Percentiles rank a stretch among this genome's conserved stretches.
Conservation (phyloP, 2,888 invertebrate genomes). For the Polydrusus pterygomalis region DNA sequence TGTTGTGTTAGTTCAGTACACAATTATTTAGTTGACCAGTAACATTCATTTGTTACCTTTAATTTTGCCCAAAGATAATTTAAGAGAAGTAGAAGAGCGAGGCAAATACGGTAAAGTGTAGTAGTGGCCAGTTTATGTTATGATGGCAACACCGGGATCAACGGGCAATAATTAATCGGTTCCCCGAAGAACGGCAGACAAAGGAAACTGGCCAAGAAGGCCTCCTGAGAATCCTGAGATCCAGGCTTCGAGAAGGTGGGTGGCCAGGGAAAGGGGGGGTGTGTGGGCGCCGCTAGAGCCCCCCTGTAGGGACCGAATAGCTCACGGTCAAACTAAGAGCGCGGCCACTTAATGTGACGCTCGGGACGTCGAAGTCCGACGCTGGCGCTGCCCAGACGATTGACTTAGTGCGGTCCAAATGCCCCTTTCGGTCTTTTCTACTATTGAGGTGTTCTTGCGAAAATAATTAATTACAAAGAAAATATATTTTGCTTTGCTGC, state of each 20-base stretch:
- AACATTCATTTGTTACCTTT: constrained; percentile 4
- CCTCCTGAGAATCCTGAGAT: constrained; percentile 69
- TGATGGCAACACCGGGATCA: constrained; percentile 68
- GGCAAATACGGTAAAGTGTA: constrained; percentile 37
- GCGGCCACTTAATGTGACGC: constrained; percentile 73
- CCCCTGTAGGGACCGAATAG: constrained; percentile 71
- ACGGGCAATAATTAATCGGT: constrained; percentile 71
- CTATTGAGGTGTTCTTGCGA: constrained; percentile 40
- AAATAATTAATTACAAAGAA: constrained; percentile 43
- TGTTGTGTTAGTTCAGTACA: too few relatives aligned
- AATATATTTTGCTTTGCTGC: constrained; percentile 19
- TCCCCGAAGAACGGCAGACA: constrained; percentile 71
- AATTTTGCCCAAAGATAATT: constrained; percentile 15
- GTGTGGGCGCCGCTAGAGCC: constrained; percentile 58
- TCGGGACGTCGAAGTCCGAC: constrained; percentile 66
- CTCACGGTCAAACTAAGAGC: constrained; percentile 73
- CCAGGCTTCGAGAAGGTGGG: constrained; percentile 62
- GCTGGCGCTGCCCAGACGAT: constrained; percentile 53
- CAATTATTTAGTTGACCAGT: not conserved
- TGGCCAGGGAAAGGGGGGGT: constrained; percentile 51
- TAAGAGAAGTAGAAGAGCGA: constrained; percentile 8
- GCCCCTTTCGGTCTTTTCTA: constrained; percentile 45
- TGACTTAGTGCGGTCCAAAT: constrained; percentile 56
- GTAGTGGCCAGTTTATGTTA: constrained; percentile 65
- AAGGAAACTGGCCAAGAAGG: constrained; percentile 69